Evolutionary conservation across 2,888 invertebrate species (phyloP).

Genomic region (Alviniconcha strummeri): DNA sequence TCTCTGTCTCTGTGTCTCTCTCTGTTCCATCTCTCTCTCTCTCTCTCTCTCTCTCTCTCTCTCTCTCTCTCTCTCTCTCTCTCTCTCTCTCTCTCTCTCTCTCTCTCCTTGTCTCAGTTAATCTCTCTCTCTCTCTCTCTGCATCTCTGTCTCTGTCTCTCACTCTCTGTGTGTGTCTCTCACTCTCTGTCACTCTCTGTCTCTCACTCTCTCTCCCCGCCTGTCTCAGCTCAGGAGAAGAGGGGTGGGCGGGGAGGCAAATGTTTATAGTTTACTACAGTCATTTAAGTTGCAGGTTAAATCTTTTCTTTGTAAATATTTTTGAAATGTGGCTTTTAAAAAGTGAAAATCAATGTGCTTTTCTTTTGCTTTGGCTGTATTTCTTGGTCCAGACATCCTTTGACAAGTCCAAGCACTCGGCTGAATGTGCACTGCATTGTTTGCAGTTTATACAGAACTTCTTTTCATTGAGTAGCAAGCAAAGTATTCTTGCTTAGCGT

Average conservation of each 20-base stretch:
- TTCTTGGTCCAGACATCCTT: too few relatives aligned
- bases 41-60: neutral
- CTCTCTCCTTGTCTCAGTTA: neutral
- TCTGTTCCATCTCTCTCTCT: neutral
- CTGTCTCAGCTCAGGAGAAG: neutral
- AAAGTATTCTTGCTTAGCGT: too few relatives aligned
- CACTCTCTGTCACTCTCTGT: neutral
- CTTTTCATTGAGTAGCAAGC: too few relatives aligned
- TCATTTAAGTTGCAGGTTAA: too few relatives aligned
- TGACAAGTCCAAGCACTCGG: too few relatives aligned
- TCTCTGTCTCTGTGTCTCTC: neutral
- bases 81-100: neutral
- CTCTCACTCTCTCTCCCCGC: neutral
- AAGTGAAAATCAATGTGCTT: too few relatives aligned
- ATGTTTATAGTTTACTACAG: too few relatives aligned
- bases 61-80: neutral
- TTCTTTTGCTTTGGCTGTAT: too few relatives aligned
- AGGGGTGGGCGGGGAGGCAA: neutral
- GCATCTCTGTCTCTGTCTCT: constrained; percentile 4
- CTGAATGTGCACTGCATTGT: too few relatives aligned
- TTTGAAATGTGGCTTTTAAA: too few relatives aligned
- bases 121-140: neutral
- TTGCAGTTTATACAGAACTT: too few relatives aligned
- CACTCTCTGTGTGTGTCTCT: neutral
- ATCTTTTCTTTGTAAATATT: too few relatives aligned